A percentile compares a stretch with the other conserved stretches of the same genome.
Evolutionary conservation across 2,113 vertebrate genomes (phyloP).

Genomic region (Dicrurus megarhynchus): DNA sequence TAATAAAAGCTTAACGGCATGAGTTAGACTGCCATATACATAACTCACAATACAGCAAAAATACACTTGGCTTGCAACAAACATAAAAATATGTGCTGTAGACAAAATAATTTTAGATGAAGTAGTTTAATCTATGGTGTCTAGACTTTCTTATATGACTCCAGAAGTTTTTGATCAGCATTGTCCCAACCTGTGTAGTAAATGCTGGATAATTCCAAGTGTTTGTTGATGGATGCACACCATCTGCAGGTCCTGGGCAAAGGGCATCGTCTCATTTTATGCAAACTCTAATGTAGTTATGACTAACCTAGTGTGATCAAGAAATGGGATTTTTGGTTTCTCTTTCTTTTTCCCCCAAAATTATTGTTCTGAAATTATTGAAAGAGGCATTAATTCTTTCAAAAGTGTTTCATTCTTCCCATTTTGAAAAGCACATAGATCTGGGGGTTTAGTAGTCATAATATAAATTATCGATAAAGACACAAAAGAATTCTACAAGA

Average conservation of each 20-base stretch:
- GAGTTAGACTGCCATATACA: not conserved
- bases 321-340: not conserved
- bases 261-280: not conserved
- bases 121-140: conserved; percentile 11
- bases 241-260: not conserved
- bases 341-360: rapidly evolving
- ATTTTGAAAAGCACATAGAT: not conserved
- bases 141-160: conserved; percentile 38
- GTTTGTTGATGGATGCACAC: not conserved
- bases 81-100: not conserved
- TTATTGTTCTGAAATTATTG: not conserved
- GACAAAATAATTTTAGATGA: not conserved
- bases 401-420: not conserved
- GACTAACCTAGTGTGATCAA: not conserved
- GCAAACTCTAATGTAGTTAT: not conserved
- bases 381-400: not conserved
- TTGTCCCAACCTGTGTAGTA: not conserved
- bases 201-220: not conserved
- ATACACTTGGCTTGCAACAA: not conserved
- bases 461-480: not conserved
- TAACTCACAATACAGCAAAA: not conserved
- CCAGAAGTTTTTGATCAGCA: not conserved
- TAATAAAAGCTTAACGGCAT: not conserved
- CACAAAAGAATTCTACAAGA: not conserved
- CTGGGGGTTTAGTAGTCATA: not conserved